Base-by-base conservation (phyloP, 2,888 invertebrate species). In the Campopleginae sp. region DNA sequence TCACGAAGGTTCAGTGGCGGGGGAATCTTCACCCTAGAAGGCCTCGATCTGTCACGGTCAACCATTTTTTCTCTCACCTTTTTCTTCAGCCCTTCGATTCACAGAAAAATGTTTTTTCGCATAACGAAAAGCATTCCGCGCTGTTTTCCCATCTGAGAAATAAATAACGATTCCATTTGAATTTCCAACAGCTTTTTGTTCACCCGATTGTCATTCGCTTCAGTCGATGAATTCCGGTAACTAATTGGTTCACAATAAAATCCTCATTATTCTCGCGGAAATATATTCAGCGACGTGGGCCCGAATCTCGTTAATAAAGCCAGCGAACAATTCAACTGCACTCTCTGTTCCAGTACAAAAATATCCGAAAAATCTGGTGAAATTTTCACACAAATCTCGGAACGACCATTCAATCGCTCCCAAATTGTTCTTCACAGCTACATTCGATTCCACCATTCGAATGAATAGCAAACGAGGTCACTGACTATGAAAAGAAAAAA, bases 1-100 rank as follows among this genome's bases (percentile, higher is more conserved):
- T 91, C 90, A 75, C 85, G 89, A 75, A 92, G 89, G 85, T 91
- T 91, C 63, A 92, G 72, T 46, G 91, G 89, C 48, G 90, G 88
- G 38, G 91, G 89, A 68, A 90, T 88, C 87, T 89, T 91, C 81
- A 86, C 88, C 86, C 89, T 89, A 7, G 89, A 89, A 85, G 87
- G 88, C 10, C 84, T 90, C 77, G 89, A 66, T 83, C 89, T 87
- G 81, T 88, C 89, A 80, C 89, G 91, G 87, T 91, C 90, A 85
- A 88, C 88, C 91, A 92, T 91, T 58, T 74, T 46, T 75, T 76
- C 66, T 23, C 31, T 46, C 12, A 31, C 42, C 42, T 58, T 33
- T 38, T 33, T 38, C 54, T 17, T 44, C 63, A 17, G 8, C 58
- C 84, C 54, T 65, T 76, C 27, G 44, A 72, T 70, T 44, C 51